Evolutionary conservation across 1,140 invertebrate species (phyloP), one percentile per base, ranked within the genome.

Genomic region (Drosophila arizonae): DNA sequence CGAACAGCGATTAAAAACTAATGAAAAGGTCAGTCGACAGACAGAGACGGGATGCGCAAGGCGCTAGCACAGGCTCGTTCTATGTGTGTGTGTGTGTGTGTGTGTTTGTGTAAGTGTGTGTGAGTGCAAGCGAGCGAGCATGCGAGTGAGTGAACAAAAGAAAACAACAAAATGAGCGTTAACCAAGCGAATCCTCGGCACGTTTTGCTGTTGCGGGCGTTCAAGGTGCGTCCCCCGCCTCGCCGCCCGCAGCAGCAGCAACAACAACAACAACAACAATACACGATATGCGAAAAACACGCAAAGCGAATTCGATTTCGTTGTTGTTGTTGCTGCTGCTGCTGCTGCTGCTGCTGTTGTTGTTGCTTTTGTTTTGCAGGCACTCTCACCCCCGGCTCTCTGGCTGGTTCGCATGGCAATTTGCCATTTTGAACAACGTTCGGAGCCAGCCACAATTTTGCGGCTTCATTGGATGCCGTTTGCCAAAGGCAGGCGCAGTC

Each of bases 171-270:
- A 87, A 87, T 87, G 82, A 87, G 82, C 84, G 82, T 88, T 87
- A 87, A 82, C 82, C 82, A 87, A 87, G 82, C 82, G 84, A 88
- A 88, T 87, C 84, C 82, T 82, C 84, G 66, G 82, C 82, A 87
- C 82, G 82, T 87, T 87, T 86, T 76, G 63, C 72, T 68, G 78
- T 82, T 70, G 71, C 66, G 66, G 66, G 71, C 57, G 58, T 71
- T 63, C 71, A 80, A 79, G 81, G 72, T 85, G 33, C 11, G 6
- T 17, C 17, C 39, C 17, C 17, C 17, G 21, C 21, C 8, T 26
- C 46, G n/a, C 3, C n/a, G 6, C 43, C 15, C 43, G 43, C 1
- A 9, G 28, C 48, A 41, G 17, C 51, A 41, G 17, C 51, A 17
- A 17, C 17, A 36, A 15, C 28, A 17, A 2, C n/a, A 11, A 5